Evolutionary conservation across 2,113 vertebrate genomes (phyloP).

Genomic region (Mystacornis crossleyi): DNA sequence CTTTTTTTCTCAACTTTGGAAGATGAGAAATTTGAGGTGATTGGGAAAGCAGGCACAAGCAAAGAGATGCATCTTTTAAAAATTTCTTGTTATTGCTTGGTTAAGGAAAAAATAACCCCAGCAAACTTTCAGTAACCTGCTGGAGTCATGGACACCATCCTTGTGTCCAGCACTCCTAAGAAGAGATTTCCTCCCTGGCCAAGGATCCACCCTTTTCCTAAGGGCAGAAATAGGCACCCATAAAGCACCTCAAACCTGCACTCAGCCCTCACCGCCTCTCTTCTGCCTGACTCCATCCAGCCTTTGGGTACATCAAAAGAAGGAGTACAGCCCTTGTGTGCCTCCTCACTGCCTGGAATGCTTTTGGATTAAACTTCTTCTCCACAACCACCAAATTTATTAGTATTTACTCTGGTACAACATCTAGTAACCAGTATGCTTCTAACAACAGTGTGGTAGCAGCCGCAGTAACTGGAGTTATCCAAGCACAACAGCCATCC

Average conservation of each 20-base stretch:
- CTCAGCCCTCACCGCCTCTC: neutral
- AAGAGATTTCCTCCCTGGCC: neutral
- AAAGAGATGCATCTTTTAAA: neutral
- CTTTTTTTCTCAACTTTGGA: neutral
- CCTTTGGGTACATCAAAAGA: neutral
- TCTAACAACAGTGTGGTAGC: slow-evolving; percentile 36
- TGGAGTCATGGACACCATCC: neutral
- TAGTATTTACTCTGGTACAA: slow-evolving; percentile 43
- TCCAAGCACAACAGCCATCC: neutral
- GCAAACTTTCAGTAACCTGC: neutral
- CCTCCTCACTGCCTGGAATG: neutral
- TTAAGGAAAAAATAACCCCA: slow-evolving; percentile 17
- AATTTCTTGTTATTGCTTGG: neutral
- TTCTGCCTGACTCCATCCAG: neutral
- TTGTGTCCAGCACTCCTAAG: neutral
- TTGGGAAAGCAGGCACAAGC: neutral
- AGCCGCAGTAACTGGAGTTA: neutral
- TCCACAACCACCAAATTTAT: slow-evolving; percentile 31
- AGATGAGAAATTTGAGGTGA: neutral
- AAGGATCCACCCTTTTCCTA: neutral
- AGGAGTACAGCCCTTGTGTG: neutral
- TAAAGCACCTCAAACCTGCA: neutral
- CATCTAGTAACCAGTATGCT: slow-evolving; percentile 18
- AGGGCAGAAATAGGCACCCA: slow-evolving; percentile 24
- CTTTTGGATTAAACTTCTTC: slow-evolving; percentile 16